Conservation (phyloP, 2,888 invertebrate species). For the Orchesella flavescens region DNA sequence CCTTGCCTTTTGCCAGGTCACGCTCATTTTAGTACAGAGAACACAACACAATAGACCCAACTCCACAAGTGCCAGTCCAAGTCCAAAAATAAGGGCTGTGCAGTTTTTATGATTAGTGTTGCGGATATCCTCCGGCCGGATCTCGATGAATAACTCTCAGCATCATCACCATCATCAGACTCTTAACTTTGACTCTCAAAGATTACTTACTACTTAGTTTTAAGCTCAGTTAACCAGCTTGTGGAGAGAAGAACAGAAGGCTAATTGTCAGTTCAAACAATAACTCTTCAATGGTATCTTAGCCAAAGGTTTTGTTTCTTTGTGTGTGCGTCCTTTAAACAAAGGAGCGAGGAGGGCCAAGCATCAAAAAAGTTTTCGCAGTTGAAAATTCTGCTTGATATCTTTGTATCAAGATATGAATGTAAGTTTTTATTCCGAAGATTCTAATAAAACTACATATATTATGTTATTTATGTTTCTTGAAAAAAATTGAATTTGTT, state of each 20-base stretch:
- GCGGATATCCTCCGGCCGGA: constrained; percentile 52
- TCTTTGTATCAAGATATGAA: constrained; percentile 14
- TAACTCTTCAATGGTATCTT: background rate
- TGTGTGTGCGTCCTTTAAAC: constrained; percentile 47
- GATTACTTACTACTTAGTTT: background rate
- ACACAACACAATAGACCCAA: background rate
- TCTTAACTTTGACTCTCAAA: background rate
- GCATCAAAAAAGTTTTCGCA: background rate
- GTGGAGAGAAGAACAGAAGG: background rate
- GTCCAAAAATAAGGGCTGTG: constrained; percentile 5
- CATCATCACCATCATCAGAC: background rate
- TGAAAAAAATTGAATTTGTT: background rate
- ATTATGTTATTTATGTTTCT: background rate
- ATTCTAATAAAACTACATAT: background rate
- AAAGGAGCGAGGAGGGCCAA: constrained; percentile 33
- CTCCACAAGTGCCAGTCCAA: background rate
- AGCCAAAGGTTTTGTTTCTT: background rate
- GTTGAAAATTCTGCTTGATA: background rate
- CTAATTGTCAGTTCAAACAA: background rate
- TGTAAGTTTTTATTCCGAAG: constrained; percentile 27
- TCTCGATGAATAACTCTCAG: background rate
- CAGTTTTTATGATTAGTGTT: constrained; percentile 5
- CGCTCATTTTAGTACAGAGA: background rate
- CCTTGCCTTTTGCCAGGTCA: background rate
- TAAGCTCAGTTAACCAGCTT: constrained; percentile 22